These are phyloP conservation scores for Muscidifurax raptorellus DNA, from an alignment of 1,140 invertebrate species.

Conservation along the genomic window DNA sequence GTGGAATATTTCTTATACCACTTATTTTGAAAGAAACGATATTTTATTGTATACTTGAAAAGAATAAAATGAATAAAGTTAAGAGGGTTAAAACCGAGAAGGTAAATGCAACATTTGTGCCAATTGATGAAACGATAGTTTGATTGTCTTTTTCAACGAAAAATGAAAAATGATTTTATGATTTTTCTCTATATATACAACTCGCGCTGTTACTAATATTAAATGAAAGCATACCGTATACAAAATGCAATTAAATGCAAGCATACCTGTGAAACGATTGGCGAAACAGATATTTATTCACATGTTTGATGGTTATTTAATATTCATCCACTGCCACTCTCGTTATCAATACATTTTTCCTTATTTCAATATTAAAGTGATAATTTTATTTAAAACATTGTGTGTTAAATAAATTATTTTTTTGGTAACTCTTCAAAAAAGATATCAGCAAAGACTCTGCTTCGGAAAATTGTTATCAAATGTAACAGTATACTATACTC, in stretches of 20 bases:
- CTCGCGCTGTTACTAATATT: background rate
- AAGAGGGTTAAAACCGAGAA: background rate
- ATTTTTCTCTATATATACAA: conserved; percentile 1
- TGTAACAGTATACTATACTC: background rate
- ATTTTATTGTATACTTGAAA: conserved; percentile 32
- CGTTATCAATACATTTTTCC: conserved; percentile 2
- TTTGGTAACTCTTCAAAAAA: background rate
- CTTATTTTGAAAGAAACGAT: conserved; percentile 12
- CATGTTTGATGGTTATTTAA: conserved; percentile 15
- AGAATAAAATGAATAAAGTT: background rate
- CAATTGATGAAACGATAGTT: conserved; percentile 17
- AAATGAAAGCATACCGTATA: background rate
- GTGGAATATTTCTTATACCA: conserved; percentile 34
- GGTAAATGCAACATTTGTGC: conserved; percentile 36
- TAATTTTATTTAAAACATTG: background rate
- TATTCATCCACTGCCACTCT: conserved; percentile 46
- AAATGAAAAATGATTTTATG: background rate
- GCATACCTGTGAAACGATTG: background rate
- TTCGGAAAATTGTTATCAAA: background rate
- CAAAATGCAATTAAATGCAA: background rate
- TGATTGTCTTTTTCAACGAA: conserved; percentile 6
- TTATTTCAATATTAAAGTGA: background rate
- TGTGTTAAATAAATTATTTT: background rate
- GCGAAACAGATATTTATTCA: conserved; percentile 19
- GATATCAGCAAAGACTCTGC: background rate